Percentiles rank a stretch among this genome's conserved stretches.
Evolutionary conservation across 2,113 vertebrate genomes (phyloP).

Genomic region (Arizona elegans): DNA sequence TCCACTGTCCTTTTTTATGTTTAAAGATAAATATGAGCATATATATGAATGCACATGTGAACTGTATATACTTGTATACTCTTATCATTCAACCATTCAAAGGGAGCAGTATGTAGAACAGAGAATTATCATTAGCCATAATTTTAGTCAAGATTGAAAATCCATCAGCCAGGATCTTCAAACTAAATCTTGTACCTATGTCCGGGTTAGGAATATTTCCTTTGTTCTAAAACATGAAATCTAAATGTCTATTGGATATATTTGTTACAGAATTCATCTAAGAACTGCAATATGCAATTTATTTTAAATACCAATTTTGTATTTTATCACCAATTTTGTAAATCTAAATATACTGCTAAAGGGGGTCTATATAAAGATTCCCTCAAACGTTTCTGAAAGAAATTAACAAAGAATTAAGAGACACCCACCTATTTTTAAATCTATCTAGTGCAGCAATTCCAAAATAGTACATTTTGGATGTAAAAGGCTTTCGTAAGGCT

Average conservation of each 20-base stretch:
- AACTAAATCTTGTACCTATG: not conserved
- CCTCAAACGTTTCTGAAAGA: not conserved
- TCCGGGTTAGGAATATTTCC: not conserved
- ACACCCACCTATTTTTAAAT: conserved; percentile 95
- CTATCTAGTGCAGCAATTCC: conserved; percentile 98
- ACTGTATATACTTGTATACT: not conserved
- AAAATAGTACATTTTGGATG: conserved; percentile 99
- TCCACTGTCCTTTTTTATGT: not conserved
- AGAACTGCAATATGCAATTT: not conserved
- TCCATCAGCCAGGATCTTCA: not conserved
- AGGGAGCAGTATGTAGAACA: not conserved
- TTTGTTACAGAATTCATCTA: not conserved
- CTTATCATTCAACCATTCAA: not conserved
- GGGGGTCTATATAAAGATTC: not conserved
- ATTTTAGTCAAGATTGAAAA: not conserved
- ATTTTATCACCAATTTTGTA: not conserved
- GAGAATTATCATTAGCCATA: not conserved
- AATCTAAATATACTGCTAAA: not conserved
- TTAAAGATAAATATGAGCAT: not conserved
- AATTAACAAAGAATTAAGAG: not conserved
- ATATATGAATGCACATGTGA: not conserved
- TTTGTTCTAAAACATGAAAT: not conserved
- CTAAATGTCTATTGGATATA: not conserved
- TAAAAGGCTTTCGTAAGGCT: conserved; percentile 96
- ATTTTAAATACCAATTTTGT: not conserved